Conservation (phyloP, 2,113 vertebrate species). For the Spea bombifrons region DNA sequence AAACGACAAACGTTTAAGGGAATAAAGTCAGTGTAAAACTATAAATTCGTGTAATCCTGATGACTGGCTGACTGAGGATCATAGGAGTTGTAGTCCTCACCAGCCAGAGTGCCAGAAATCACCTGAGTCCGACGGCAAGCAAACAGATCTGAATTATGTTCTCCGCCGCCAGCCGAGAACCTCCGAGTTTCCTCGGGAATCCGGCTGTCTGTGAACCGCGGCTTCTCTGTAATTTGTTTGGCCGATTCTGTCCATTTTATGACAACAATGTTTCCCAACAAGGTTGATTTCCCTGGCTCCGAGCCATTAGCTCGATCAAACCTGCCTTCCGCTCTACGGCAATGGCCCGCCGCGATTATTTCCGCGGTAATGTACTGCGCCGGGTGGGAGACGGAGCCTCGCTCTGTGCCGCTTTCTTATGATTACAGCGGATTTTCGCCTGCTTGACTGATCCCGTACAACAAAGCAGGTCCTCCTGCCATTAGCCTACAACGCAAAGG, state of each 20-base stretch:
- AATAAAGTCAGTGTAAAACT: too few species aligned
- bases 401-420: neutral
- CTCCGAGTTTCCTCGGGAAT: neutral
- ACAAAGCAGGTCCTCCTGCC: neutral
- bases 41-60: too few species aligned
- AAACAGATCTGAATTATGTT: too few species aligned
- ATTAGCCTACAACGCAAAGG: conserved; percentile 36
- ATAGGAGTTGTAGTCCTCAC: too few species aligned
- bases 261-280: neutral
- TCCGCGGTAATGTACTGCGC: rapidly evolving
- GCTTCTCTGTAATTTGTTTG: neutral
- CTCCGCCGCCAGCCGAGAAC: neutral
- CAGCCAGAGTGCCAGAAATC: too few species aligned
- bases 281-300: conserved; percentile 6
- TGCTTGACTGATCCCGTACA: neutral
- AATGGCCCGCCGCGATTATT: neutral
- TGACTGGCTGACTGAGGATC: too few species aligned
- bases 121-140: too few species aligned
- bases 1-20: too few species aligned
- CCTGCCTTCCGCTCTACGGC: neutral
- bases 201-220: neutral
- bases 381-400: rapidly evolving
- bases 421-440: neutral
- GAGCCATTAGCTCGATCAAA: neutral
- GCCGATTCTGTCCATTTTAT: neutral